phyloP scores from a whole-genome alignment of 1,140 invertebrate genomes.

The Pararge aegeria region DNA sequence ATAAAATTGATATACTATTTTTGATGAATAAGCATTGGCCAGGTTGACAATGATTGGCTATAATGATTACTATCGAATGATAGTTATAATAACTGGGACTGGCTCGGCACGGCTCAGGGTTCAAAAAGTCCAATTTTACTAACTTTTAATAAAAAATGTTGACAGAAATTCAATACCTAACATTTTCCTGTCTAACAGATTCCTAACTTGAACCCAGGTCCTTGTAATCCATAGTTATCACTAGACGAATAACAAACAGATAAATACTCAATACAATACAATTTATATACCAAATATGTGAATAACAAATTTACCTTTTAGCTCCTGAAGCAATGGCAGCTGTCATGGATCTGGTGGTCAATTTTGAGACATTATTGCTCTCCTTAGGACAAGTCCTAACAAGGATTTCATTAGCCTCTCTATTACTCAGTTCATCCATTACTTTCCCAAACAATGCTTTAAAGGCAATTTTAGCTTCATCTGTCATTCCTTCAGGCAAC shows the following conservation, averaged over 20 bases:
- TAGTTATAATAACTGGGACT: no score
- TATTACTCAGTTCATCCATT: slow-evolving; percentile 85
- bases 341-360: slow-evolving; percentile 65
- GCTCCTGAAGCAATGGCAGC: slow-evolving; percentile 49
- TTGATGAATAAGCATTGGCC: neutral
- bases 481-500: slow-evolving; percentile 84
- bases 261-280: neutral
- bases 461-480: slow-evolving; percentile 83
- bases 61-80: no score
- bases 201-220: no score
- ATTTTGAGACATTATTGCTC: slow-evolving; percentile 63
- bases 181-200: no score
- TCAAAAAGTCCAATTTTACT: no score
- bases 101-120: no score
- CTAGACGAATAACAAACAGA: no score
- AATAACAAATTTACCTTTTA: slow-evolving; percentile 51
- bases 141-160: no score
- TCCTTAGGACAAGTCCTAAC: slow-evolving; percentile 86
- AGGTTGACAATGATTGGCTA: no score
- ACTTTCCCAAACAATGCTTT: slow-evolving; percentile 83
- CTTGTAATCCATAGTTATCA: no score
- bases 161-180: no score
- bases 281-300: neutral
- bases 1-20: neutral
- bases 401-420: slow-evolving; percentile 91